These are phyloP conservation scores for Paralvinella palmiformis DNA, from an alignment of 1,140 invertebrate genomes.

Conservation along the genomic window DNA sequence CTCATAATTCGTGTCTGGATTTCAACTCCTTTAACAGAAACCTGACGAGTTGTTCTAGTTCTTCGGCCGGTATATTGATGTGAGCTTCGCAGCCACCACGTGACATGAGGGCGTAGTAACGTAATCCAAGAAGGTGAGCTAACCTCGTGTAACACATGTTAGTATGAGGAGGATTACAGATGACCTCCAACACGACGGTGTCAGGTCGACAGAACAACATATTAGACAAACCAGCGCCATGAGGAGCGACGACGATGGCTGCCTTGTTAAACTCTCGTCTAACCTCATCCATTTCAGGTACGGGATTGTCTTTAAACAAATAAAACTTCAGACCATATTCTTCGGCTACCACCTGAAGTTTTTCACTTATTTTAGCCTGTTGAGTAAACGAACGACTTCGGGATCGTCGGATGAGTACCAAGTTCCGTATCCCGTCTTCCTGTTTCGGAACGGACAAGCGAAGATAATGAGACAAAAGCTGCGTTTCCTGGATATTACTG, in stretches of 20 bases:
- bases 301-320: conserved; percentile 13
- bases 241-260: conserved; percentile 15
- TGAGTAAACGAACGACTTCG: conserved; percentile 9
- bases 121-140: conserved; percentile 13
- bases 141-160: conserved; percentile 21
- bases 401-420: conserved; percentile 15
- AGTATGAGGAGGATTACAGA: conserved; percentile 19
- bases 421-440: not conserved
- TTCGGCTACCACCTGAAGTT: not conserved
- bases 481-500: conserved; percentile 5
- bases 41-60: conserved; percentile 1
- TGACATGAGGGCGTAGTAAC: conserved; percentile 19
- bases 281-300: not conserved
- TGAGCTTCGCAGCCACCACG: conserved; percentile 11
- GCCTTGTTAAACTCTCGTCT: conserved; percentile 12
- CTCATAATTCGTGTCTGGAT: too few relatives aligned
- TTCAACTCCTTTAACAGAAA: too few relatives aligned
- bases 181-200: conserved; percentile 16
- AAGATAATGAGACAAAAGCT: conserved; percentile 13
- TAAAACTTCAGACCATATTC: conserved; percentile 5
- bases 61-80: conserved; percentile 10
- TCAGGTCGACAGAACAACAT: conserved; percentile 11
- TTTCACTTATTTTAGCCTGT: conserved; percentile 3
- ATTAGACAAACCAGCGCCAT: conserved; percentile 19
- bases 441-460: not conserved